Evolutionary conservation across 2,888 invertebrate species (phyloP).

Genomic region (Spodoptera exigua): DNA sequence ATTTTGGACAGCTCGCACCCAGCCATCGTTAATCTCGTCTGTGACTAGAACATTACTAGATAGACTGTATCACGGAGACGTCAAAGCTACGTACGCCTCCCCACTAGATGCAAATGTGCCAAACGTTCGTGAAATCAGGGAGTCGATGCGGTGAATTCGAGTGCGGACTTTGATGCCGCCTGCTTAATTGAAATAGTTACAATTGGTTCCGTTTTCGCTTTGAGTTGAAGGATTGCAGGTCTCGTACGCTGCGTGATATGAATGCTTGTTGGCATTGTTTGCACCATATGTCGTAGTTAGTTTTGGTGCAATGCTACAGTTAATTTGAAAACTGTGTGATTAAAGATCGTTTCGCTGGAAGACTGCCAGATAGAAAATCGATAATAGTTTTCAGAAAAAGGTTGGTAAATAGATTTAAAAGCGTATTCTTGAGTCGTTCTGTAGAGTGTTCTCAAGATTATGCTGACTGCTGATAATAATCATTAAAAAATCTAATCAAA

Average conservation of each 20-base stretch:
- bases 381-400: no score
- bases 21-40: constrained; percentile 38
- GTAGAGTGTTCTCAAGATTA: no score
- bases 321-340: no score
- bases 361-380: no score
- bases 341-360: no score
- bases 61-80: constrained; percentile 56
- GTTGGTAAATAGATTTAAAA: no score
- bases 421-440: no score
- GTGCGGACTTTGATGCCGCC: constrained; percentile 42
- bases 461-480: no score
- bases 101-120: constrained; percentile 65
- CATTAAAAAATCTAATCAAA: no score
- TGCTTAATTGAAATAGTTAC: constrained; percentile 53
- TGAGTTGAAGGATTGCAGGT: constrained; percentile 29
- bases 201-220: constrained; percentile 40
- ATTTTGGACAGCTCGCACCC: constrained; percentile 1
- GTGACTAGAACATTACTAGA: constrained; percentile 49
- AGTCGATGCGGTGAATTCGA: constrained; percentile 39
- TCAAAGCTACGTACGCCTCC: constrained; percentile 61
- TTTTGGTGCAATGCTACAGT: neutral
- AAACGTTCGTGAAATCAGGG: constrained; percentile 54
- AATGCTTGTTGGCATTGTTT: constrained; percentile 14
- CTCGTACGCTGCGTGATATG: constrained; percentile 15
- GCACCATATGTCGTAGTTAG: neutral